Base-by-base conservation (phyloP, 2,113 vertebrate genomes). In the Anolis sagrei region DNA sequence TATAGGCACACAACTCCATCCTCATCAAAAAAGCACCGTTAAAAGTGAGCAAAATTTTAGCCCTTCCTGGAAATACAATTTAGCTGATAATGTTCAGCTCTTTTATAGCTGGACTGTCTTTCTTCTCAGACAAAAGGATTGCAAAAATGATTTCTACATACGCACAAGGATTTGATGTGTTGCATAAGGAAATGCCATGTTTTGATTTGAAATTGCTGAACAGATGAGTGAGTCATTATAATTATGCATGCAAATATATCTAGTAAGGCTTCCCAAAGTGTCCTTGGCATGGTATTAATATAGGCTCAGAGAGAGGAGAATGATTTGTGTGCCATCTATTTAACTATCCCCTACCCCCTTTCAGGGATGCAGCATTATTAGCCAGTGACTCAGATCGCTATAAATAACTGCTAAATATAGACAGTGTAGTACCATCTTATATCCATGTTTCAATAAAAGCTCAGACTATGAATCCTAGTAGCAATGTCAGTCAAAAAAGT, bases 301-400 rank as follows among this genome's bases (percentile, higher is more conserved):
- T 70, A 1, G 62, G 44, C 29, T 83, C 18, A 34, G 11, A 82
- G 61, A 81, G 23, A 79, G 76, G 72, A 58, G 66, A 36, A 18
- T 76, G 48, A 58, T 86, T 76, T 8, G 80, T 82, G 66, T 83
- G 19, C 14, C 0, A 2, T n/a, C 69, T n/a, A 6, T 39, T 1
- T 1, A 58, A 3, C 14, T 0, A 84, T 23, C 0, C 51, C 19
- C 89, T 89, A 64, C 16, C 89, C 87, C 7, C 8, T 83, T 81
- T n/a, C 29, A 44, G n/a, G 85, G 1, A 87, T 86, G 86, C 25
- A 0, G 54, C 79, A 76, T 79, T 89, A 69, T 82, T 82, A 89
- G 86, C 0, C 78, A 4, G 39, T 94, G 93, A 93, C 84, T 94
- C 92, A 92, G 78, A 79, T 80, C 83, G 89, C 91, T 88, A 92